phyloP scores from a whole-genome alignment of 2,888 invertebrate species.

The Troides helena region DNA sequence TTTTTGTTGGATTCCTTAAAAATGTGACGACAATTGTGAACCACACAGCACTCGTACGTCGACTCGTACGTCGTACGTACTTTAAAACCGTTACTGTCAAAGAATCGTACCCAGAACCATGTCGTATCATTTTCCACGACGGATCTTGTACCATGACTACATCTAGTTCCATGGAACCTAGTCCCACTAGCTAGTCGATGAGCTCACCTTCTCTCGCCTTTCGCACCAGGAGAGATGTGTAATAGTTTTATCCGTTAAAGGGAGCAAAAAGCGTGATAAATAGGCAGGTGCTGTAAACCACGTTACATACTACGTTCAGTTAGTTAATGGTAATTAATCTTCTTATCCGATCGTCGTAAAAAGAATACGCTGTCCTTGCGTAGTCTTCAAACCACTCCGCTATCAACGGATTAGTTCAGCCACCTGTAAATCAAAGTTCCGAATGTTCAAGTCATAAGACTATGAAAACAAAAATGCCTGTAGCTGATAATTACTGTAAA shows the following conservation, averaged over 20 bases:
- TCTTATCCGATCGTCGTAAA: slow-evolving; percentile 80
- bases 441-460: no score
- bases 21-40: no score
- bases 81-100: no score
- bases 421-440: slow-evolving; percentile 53
- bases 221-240: slow-evolving; percentile 38
- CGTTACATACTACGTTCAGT: slow-evolving; percentile 55
- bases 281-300: slow-evolving; percentile 49
- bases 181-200: slow-evolving; percentile 34
- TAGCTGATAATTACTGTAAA: no score
- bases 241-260: slow-evolving; percentile 43
- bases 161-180: slow-evolving; percentile 37
- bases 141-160: slow-evolving; percentile 32
- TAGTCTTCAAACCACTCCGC: slow-evolving; percentile 38
- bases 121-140: slow-evolving; percentile 37
- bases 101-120: slow-evolving; percentile 42
- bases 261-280: slow-evolving; percentile 44
- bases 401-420: slow-evolving; percentile 82
- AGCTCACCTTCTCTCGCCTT: slow-evolving; percentile 36
- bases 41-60: no score
- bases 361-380: slow-evolving; percentile 54
- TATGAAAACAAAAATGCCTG: no score
- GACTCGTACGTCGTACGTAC: no score
- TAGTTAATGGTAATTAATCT: slow-evolving; percentile 82
- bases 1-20: no score